phyloP scores from a whole-genome alignment of 2,113 vertebrate genomes.

The Austrofundulus limnaeus region DNA sequence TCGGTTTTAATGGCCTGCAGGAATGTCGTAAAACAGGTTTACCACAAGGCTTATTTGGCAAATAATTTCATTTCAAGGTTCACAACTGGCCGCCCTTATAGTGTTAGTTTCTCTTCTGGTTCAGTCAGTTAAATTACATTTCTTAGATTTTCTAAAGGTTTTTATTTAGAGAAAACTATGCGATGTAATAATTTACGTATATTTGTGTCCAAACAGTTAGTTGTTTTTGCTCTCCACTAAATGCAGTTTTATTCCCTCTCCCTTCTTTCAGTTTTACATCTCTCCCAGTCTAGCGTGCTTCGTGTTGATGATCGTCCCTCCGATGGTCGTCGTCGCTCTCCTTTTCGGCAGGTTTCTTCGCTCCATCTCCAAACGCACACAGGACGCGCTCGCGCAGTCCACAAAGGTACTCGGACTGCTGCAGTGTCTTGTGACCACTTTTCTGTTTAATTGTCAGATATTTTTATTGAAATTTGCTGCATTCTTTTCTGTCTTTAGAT shows the following conservation, averaged over 20 bases:
- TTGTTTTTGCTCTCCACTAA: not conserved
- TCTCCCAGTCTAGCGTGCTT: conserved; percentile 90
- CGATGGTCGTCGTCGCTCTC: conserved; percentile 84
- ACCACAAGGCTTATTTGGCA: not conserved
- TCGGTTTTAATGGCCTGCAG: no score
- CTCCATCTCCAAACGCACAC: conserved; percentile 88
- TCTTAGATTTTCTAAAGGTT: no score
- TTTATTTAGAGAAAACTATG: no score
- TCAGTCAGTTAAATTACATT: no score
- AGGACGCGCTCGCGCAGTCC: conserved; percentile 92
- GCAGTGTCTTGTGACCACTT: no score
- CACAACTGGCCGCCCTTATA: no score
- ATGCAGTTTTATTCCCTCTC: not conserved
- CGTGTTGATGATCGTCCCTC: conserved; percentile 90
- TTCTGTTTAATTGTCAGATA: not conserved
- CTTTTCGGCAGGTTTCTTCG: conserved; percentile 90
- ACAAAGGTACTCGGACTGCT: conserved; percentile 82
- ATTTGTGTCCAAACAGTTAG: no score
- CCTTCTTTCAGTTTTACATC: conserved; percentile 86
- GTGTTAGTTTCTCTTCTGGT: no score
- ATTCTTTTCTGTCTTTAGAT: not conserved
- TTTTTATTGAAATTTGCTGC: not conserved
- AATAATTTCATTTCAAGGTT: no score
- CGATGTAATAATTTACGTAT: no score
- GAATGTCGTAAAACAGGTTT: conserved; percentile 32